These are phyloP conservation scores for Vulpes vulpes DNA, from an alignment of 2,113 vertebrate species.

Conservation along the genomic window DNA sequence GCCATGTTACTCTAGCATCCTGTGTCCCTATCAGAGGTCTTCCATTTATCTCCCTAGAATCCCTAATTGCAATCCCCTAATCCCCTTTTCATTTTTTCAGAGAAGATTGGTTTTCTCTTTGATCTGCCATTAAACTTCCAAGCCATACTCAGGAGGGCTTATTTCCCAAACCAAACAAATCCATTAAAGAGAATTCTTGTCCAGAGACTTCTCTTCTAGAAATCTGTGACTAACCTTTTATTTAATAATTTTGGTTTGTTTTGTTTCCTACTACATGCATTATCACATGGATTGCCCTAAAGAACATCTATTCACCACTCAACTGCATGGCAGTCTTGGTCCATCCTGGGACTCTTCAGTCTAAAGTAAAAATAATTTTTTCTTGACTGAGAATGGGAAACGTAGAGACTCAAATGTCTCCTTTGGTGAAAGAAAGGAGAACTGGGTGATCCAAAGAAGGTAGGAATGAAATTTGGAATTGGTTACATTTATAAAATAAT, in stretches of 20 bases:
- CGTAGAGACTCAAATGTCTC: background rate
- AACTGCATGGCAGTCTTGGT: accelerated
- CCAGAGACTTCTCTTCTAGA: background rate
- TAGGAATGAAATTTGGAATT: background rate
- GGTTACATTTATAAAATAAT: background rate
- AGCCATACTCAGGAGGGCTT: background rate
- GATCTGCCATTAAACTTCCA: background rate
- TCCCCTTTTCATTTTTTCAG: background rate
- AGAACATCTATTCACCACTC: background rate
- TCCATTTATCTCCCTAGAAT: background rate
- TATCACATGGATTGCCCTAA: background rate
- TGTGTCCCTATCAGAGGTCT: background rate
- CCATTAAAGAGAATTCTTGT: background rate
- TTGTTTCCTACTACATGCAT: background rate
- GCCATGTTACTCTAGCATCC: background rate
- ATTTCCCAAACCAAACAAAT: background rate
- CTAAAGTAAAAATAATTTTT: background rate
- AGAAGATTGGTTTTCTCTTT: background rate
- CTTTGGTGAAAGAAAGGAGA: background rate
- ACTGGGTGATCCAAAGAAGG: background rate
- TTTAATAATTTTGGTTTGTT: background rate
- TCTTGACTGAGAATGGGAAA: background rate
- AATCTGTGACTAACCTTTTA: background rate
- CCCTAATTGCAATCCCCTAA: background rate
- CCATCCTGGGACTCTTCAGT: background rate